phyloP scores from a whole-genome alignment of 2,888 invertebrate species.

The Drosophila lutescens region DNA sequence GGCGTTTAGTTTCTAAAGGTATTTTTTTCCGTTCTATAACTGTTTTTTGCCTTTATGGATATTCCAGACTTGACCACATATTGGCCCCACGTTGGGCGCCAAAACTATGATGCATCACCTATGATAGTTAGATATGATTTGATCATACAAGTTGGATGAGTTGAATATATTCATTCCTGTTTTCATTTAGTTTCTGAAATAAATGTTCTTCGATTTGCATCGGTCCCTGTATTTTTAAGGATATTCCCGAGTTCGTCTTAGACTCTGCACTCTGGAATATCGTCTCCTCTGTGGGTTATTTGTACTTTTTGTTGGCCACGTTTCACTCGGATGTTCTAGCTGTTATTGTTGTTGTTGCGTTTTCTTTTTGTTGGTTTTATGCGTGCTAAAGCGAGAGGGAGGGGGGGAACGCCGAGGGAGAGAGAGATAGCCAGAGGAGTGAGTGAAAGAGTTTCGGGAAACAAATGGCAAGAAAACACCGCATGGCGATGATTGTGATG shows the following conservation, averaged over 20 bases:
- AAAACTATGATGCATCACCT: background rate
- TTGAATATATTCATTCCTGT: too few species aligned
- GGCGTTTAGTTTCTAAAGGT: too few species aligned
- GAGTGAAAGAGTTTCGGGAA: slow-evolving; percentile 47
- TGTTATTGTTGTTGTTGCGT: slow-evolving; percentile 43
- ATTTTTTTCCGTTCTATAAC: too few species aligned
- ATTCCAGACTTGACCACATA: too few species aligned
- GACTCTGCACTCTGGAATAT: background rate
- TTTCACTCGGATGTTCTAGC: slow-evolving; percentile 48
- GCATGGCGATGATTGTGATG: slow-evolving; percentile 78
- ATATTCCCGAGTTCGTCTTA: slow-evolving; percentile 6
- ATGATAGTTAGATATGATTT: background rate
- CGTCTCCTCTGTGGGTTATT: slow-evolving; percentile 29
- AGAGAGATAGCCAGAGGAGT: slow-evolving; percentile 2
- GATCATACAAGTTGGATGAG: too few species aligned
- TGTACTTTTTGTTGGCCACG: slow-evolving; percentile 61
- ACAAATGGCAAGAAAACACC: slow-evolving; percentile 78
- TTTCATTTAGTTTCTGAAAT: background rate
- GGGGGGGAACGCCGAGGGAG: slow-evolving; percentile 1
- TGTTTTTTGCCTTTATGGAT: too few species aligned
- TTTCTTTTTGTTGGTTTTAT: slow-evolving; percentile 31
- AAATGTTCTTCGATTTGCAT: background rate
- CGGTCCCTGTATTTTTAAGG: background rate
- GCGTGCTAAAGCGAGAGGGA: slow-evolving; percentile 20
- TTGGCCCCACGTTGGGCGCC: slow-evolving; percentile 1